Base-by-base conservation (phyloP, 2,888 invertebrate genomes). In the Creontiades dilutus region DNA sequence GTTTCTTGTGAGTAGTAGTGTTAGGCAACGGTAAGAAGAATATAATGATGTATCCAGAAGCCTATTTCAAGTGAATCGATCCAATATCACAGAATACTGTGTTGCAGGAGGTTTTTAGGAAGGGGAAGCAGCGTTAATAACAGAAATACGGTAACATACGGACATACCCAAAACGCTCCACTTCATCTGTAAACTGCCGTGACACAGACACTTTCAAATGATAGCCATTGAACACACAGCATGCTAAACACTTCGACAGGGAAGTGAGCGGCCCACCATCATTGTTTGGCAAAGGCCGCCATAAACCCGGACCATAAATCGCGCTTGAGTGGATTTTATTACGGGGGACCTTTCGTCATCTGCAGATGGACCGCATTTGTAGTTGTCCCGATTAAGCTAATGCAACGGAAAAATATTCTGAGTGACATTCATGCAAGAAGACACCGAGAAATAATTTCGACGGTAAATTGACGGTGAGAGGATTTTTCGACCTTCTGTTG, bases 161-260 rank as follows among this genome's bases (percentile, higher is more conserved):
- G 61, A 68, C 68, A 19, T 68, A 68, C 68, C 23, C 68, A 68
- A 23, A 23, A 11, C 68, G 68, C 68, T 68, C 68, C 68, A 68
- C 68, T 68, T 68, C 68, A 68, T 68, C 68, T n/a, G 68, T 68
- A 68, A 68, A 68, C 68, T 68, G 68, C 68, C 68, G 68, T 68
- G 68, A 68, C 68, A 68, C 68, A 68, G 68, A 68, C 68, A 68
- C 68, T 68, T 68, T 68, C 68, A 68, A 68, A 68, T 68, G 68
- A 68, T 23, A 68, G 68, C 68, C 68, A 68, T 68, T 68, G 68
- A 68, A 68, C 68, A 68, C 13, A 23, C 68, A 68, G 68, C 68
- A 68, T 68, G 68, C 23, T 23, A 68, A 68, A 68, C 68, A 68
- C 23, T 68, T 68, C 23, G 68, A 68, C 68, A 68, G 68, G 68